Evolutionary conservation across 2,888 invertebrate genomes (phyloP), one percentile per base, ranked within the genome.

Genomic region (Zonitis immaculata): DNA sequence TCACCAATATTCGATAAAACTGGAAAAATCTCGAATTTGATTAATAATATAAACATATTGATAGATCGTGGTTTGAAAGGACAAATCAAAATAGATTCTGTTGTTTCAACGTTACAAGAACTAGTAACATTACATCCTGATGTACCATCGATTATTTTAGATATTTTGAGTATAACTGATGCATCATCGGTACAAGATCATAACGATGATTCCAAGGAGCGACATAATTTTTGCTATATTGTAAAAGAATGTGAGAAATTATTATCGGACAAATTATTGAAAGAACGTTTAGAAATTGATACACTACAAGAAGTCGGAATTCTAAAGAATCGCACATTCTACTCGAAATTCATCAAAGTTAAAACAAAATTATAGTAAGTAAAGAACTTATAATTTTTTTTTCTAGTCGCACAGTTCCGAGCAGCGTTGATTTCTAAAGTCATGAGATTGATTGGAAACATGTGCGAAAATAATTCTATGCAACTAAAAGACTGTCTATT

Each of bases 291-390:
- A 64, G 96, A 97, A 77, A 90, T 93, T 68, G 96, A 97, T 66
- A 93, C 94, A 0, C 78, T 96, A 28, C 93, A 94, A 75, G 94
- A 93, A 80, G 88, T 91, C 56, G 92, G 93, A 20, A 88, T 93
- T 59, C 81, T 97, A 46, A 90, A 89, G 69, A 93, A 93, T 71
- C 89, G 89, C 73, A 89, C 86, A 64, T 93, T 93, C 77, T 91
- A 91, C 75, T 91, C 92, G 43, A 95, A 94, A 75, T 96, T 95
- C 76, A 96, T 98, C 67, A 95, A 95, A 84, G 90, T 95, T 54
- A 98, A 97, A 80, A 98, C 98, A 45, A 95, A 95, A 78, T 79
- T 98, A 70, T 98, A 95, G 95, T 96, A 83, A 87, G 95, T 89
- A 77, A 63, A 42, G n/a, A n/a, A n/a, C n/a, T n/a, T n/a, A n/a